These are phyloP conservation scores for Avahi laniger DNA, from an alignment of 2,797 vertebrate species.

Conservation along the genomic window DNA sequence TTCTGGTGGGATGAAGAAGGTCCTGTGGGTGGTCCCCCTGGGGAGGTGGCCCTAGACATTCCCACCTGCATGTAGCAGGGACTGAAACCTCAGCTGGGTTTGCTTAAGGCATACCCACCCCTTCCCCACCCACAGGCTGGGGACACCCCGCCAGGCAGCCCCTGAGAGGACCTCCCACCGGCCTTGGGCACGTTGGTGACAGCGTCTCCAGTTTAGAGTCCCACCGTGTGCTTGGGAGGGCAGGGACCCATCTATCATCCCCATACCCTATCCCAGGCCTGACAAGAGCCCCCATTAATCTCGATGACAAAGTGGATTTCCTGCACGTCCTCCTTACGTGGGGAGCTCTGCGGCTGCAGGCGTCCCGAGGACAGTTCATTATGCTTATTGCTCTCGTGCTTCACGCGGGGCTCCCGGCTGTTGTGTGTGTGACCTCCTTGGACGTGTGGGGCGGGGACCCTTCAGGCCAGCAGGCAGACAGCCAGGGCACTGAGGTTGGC, in stretches of 20 bases:
- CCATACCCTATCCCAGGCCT: neutral
- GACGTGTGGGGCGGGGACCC: accelerated
- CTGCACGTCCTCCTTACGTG: accelerated
- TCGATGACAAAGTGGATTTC: accelerated
- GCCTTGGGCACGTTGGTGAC: accelerated
- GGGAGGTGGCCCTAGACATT: neutral
- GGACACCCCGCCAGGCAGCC: neutral
- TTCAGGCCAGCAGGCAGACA: neutral
- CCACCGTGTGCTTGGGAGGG: neutral
- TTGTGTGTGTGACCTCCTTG: no score
- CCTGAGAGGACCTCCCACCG: neutral
- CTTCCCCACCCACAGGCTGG: neutral
- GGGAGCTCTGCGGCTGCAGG: accelerated
- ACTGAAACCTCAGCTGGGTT: neutral
- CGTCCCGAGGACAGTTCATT: accelerated
- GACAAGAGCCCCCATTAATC: accelerated
- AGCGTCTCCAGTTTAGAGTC: neutral
- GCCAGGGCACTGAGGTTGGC: neutral
- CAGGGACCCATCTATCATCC: neutral
- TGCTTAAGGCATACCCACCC: no score
- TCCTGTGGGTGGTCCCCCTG: neutral
- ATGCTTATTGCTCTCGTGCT: accelerated
- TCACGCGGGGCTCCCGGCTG: accelerated
- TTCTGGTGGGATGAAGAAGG: neutral
- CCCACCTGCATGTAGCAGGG: no score